Conservation (phyloP, 2,888 invertebrate species). For the Cheilosia variabilis region DNA sequence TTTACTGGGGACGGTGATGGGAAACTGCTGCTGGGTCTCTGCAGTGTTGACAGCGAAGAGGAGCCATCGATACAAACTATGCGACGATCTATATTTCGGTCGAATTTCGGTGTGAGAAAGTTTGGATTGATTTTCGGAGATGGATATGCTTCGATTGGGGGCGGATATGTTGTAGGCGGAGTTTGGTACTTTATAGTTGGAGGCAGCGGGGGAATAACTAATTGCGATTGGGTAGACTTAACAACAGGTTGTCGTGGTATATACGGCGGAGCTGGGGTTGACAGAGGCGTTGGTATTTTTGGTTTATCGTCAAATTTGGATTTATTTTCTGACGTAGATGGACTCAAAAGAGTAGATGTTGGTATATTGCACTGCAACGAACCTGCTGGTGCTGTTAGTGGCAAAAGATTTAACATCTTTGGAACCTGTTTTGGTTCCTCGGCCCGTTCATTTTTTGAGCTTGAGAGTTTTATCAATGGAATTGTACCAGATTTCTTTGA, state of each 20-base stretch:
- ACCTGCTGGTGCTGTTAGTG: constrained; percentile 77
- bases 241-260: constrained; percentile 49
- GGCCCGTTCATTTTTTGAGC: constrained; percentile 30
- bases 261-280: constrained; percentile 59
- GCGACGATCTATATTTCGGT: constrained; percentile 78
- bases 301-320: constrained; percentile 52
- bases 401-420: constrained; percentile 78
- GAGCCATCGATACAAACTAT: constrained; percentile 66
- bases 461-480: constrained; percentile 45
- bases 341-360: constrained; percentile 10
- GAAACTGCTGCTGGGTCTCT: constrained; percentile 79
- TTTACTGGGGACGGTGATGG: constrained; percentile 80
- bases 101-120: constrained; percentile 83
- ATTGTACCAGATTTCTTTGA: constrained; percentile 70
- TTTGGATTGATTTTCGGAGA: constrained; percentile 83
- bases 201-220: constrained; percentile 68
- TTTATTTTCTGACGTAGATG: constrained; percentile 27
- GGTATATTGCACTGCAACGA: constrained; percentile 44
- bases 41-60: constrained; percentile 76
- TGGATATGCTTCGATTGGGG: constrained; percentile 83
- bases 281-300: constrained; percentile 60
- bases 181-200: constrained; percentile 82
- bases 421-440: constrained; percentile 62
- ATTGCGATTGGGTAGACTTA: constrained; percentile 65
- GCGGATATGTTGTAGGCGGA: constrained; percentile 82